A percentile compares a stretch with the other conserved stretches of the same genome.
Evolutionary conservation across 2,113 vertebrate genomes (phyloP).

Genomic region (Labeo rohita): DNA sequence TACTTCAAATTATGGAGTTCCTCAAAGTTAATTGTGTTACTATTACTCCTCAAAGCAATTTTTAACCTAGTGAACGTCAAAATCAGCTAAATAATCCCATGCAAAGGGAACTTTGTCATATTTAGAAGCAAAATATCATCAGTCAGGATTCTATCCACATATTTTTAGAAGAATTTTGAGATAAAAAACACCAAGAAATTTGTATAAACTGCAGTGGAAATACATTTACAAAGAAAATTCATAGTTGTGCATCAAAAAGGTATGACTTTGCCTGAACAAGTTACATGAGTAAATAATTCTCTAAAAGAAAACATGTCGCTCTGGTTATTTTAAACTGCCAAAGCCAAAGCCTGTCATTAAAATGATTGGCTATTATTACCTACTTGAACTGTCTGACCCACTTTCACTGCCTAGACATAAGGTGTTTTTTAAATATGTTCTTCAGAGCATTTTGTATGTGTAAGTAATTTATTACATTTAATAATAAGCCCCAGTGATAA

Average conservation of each 20-base stretch:
- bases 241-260: background rate
- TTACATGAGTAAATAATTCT: background rate
- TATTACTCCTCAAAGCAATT: background rate
- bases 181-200: background rate
- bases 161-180: background rate
- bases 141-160: background rate
- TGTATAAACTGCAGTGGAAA: background rate
- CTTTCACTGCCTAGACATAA: background rate
- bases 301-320: background rate
- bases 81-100: background rate
- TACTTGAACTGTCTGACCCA: no score
- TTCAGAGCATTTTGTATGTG: background rate
- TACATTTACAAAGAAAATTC: background rate
- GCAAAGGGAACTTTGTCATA: background rate
- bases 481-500: background rate
- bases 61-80: background rate
- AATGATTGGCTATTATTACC: background rate
- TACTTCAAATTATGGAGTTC: background rate
- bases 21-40: background rate
- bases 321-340: background rate
- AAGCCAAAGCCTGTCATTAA: background rate
- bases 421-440: background rate
- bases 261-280: background rate
- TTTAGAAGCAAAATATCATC: background rate
- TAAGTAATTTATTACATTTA: background rate